Conservation (phyloP, 1,140 invertebrate species). For the Propsilocerus akamusi region DNA sequence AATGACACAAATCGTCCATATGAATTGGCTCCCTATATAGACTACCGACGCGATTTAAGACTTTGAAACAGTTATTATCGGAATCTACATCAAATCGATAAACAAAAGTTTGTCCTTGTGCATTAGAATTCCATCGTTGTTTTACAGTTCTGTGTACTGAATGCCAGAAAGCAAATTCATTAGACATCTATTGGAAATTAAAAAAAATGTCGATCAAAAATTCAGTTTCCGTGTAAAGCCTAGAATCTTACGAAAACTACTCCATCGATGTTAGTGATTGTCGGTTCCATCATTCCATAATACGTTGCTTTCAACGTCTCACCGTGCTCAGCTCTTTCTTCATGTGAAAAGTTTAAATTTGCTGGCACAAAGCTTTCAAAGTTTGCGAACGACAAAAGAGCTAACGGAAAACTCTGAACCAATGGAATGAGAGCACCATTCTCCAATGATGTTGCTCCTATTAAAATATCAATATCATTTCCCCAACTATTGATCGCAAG, state of each 20-base stretch:
- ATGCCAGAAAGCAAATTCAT: not conserved
- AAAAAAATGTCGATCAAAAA: not conserved
- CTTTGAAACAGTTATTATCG: not conserved
- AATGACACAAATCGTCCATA: not conserved
- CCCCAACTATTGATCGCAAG: slow-evolving; percentile 17
- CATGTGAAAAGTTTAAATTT: not conserved
- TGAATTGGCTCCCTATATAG: not conserved
- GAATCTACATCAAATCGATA: not conserved
- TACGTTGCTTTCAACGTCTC: not conserved
- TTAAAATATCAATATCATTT: slow-evolving; percentile 24
- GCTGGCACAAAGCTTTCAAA: not conserved
- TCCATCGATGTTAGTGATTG: not conserved
- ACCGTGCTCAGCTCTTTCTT: not conserved
- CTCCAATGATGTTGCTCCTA: slow-evolving; percentile 24
- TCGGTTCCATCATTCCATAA: not conserved
- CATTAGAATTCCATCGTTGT: not conserved
- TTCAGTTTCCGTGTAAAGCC: not conserved
- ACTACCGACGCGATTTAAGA: not conserved
- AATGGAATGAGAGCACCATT: not conserved
- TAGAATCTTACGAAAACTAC: not conserved
- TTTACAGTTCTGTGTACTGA: not conserved
- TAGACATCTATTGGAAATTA: not conserved
- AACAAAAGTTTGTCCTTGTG: not conserved
- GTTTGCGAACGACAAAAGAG: not conserved
- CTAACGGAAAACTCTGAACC: not conserved